Conservation (phyloP, 2,888 invertebrate genomes). For the Noctuana brunneofusca region DNA sequence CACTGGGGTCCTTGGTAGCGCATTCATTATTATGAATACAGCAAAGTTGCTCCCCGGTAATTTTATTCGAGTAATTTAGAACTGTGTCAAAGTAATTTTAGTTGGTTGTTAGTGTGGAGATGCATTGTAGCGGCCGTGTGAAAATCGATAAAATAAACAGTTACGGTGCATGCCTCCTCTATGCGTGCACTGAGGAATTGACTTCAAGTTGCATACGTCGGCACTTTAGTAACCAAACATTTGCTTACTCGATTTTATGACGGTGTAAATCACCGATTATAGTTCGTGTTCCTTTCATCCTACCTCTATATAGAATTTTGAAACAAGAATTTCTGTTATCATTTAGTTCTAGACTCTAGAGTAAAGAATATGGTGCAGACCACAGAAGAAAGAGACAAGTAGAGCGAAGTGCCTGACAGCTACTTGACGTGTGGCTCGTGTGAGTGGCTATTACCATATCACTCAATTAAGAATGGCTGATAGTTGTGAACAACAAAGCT, state of each 20-base stretch:
- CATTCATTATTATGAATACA: constrained; percentile 76
- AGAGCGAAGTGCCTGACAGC: no score
- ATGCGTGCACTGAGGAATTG: constrained; percentile 20
- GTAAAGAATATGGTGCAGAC: no score
- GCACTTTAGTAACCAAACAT: constrained; percentile 14
- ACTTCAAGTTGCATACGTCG: constrained; percentile 18
- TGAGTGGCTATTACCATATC: no score
- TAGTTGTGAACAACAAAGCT: no score
- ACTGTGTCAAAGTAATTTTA: constrained; percentile 60
- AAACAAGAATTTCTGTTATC: background rate
- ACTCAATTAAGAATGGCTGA: no score
- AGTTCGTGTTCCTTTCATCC: background rate
- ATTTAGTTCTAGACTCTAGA: no score
- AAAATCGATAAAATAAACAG: constrained; percentile 81
- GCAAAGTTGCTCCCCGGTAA: constrained; percentile 69
- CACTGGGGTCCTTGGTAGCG: constrained; percentile 62
- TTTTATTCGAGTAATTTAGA: constrained; percentile 63
- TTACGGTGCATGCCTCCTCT: constrained; percentile 59
- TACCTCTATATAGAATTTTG: background rate
- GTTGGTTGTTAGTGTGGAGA: constrained; percentile 50
- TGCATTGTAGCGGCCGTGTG: constrained; percentile 72
- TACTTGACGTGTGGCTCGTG: no score
- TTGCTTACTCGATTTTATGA: constrained; percentile 12
- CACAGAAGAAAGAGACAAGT: no score
- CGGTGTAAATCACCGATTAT: constrained; percentile 11